Base-by-base conservation (phyloP, 2,888 invertebrate genomes). In the Caenorhabditis sinica region DNA sequence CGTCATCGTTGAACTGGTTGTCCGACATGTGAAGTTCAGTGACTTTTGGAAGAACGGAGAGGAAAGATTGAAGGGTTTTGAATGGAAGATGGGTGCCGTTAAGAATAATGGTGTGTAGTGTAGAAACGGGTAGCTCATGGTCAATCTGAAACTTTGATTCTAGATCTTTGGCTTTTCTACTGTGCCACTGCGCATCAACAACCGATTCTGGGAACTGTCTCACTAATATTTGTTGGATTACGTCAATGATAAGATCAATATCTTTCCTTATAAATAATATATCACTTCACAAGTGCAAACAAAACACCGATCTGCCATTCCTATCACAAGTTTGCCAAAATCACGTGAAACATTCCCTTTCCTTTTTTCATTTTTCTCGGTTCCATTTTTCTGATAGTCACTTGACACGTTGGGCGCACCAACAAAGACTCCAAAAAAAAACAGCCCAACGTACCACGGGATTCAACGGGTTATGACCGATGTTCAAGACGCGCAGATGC, bases 51-150 rank as follows among this genome's bases (percentile, higher is more conserved):
- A 87, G 77, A 36, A 76, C 74, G 1, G 72, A 66, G 17, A 88
- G 73, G 40, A 88, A 61, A 45, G 82, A 81, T 58, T 87, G 75
- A 25, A 90, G 82, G 17, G 86, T 75, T 28, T 83, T 73, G 45
- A 88, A 75, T n/a, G 87, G 83, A 5, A 89, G 82, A 86, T 89
- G 83, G 30, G 89, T 90, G 45, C 90, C 90, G 63, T 89, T 90
- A 28, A 90, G 86, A 49, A 90, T 86, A 51, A 90, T 77, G 49
- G 89, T 88, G 61, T 85, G 79, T 36, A 89, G 63, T 8, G 72
- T 72, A 1, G 85, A 86, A 33, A 88, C 77, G 30, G 88, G 87
- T 20, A 87, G 51, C 25, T 85, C 75, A n/a, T 77, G 51, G 36
- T 85, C 82, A 23, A 83, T 75, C 85, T 86, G 72, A 28, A 56